Evolutionary conservation across 2,113 vertebrate genomes (phyloP), one percentile per base, ranked within the genome.

Genomic region (Pongo abelii): DNA sequence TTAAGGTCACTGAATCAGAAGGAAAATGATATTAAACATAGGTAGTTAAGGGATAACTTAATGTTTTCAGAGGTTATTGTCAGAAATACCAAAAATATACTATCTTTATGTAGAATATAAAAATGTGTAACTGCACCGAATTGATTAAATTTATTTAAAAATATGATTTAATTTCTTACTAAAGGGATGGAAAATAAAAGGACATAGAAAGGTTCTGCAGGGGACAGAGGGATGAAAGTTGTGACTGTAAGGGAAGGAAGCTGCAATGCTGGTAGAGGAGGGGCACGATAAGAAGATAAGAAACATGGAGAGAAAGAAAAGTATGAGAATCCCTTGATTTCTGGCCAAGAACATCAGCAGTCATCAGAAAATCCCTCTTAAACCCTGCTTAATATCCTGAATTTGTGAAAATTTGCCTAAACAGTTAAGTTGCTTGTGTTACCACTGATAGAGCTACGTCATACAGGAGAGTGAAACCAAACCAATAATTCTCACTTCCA

Each of bases 231-330:
- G 8, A 32, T 55, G 17, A 57, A 87, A 80, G 30, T 8, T n/a
- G 23, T 83, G 30, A 43, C 1, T 1, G 32, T 3, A 1, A 67
- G 8, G 13, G 16, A 88, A 81, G 23, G 8, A 91, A 55, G 18
- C 25, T 40, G 5, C 2, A 38, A 8, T 83, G 27, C 8, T 77
- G 5, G 14, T 4, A 0, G 0, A 27, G 2, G 0, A 69, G 61
- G 8, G 61, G 0, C 6, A 13, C 74, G 23, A 20, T 38, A 12
- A 70, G 8, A 67, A 38, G 22, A 25, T 8, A 22, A 18, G 32
- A 92, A 75, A 64, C 7, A 38, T 5, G 6, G 5, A 59, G 22
- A 81, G 13, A n/a, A 18, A 78, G 23, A 77, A 70, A 46, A 11
- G 30, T 35, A 6, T 27, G 3, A 17, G 10, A 38, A 74, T 30